Conservation (phyloP, 2,888 invertebrate genomes). For the Hymenopus coronatus region DNA sequence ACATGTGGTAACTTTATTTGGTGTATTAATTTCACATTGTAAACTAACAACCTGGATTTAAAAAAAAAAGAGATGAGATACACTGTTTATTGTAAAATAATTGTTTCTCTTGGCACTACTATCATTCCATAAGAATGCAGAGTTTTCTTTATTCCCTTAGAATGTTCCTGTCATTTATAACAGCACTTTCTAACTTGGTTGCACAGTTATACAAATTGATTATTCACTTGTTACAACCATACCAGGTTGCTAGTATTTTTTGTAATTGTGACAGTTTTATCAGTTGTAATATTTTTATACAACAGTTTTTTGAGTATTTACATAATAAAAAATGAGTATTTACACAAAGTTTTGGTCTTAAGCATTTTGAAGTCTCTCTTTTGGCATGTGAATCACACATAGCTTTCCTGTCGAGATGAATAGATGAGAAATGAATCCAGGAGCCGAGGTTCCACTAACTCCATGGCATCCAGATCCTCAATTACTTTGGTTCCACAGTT, state of each 20-base stretch:
- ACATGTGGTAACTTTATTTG: neutral
- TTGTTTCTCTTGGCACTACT: too few relatives aligned
- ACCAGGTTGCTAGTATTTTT: neutral
- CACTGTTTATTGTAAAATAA: too few relatives aligned
- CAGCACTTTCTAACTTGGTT: too few relatives aligned
- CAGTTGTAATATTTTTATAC: neutral
- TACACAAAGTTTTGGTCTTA: neutral
- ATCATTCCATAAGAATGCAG: too few relatives aligned
- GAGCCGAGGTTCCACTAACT: constrained; percentile 70
- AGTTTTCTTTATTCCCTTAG: too few relatives aligned
- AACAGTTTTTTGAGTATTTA: neutral
- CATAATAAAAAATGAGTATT: neutral
- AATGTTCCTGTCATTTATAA: too few relatives aligned
- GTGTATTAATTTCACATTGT: neutral
- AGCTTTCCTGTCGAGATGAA: constrained; percentile 76
- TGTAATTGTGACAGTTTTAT: neutral
- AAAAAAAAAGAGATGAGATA: too few relatives aligned
- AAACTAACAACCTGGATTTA: neutral
- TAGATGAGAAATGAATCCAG: constrained; percentile 77
- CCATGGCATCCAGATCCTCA: constrained; percentile 61
- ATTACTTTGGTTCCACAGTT: constrained; percentile 55
- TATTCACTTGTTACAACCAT: too few relatives aligned
- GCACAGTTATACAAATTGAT: too few relatives aligned
- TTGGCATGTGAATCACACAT: constrained; percentile 54
- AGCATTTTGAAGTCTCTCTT: neutral